A percentile compares a stretch with the other conserved stretches of the same genome.
Evolutionary conservation across 2,797 vertebrate species (phyloP).

Genomic region (Percopsis omiscomaycus): DNA sequence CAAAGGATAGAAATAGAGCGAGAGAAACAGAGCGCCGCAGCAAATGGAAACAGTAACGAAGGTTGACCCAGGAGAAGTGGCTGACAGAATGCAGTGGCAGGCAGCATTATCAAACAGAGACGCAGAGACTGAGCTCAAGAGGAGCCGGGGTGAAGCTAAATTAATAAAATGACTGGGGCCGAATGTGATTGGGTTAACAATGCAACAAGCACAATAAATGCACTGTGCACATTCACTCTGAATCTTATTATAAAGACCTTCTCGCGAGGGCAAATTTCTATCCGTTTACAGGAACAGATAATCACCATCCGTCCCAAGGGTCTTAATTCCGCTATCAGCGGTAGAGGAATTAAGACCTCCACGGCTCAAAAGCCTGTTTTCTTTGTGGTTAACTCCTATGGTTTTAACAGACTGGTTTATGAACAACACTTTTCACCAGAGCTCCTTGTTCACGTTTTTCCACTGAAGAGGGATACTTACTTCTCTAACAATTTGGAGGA

Average conservation of each 20-base stretch:
- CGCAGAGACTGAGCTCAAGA: not conserved
- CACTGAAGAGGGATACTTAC: no score
- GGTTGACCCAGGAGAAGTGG: conserved; percentile 38
- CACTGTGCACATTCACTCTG: conserved; percentile 32
- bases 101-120: conserved; percentile 16
- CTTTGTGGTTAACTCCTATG: not conserved
- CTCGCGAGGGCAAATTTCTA: conserved; percentile 16
- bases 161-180: conserved; percentile 31
- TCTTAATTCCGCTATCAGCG: not conserved
- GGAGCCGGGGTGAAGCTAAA: not conserved
- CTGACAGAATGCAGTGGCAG: conserved; percentile 42
- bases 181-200: conserved; percentile 29
- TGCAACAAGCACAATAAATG: conserved; percentile 32
- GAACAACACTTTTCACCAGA: no score
- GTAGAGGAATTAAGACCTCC: conserved; percentile 10
- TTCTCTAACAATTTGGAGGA: no score
- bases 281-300: conserved; percentile 38
- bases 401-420: no score
- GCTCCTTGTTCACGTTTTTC: no score
- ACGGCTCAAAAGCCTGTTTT: not conserved
- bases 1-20: conserved; percentile 1
- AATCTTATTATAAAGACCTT: conserved; percentile 31
- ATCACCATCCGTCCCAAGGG: conserved; percentile 4
- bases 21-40: conserved; percentile 12
- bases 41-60: conserved; percentile 12